These are phyloP conservation scores for Nycticorax nycticorax DNA, from an alignment of 2,113 vertebrate species.

Conservation along the genomic window DNA sequence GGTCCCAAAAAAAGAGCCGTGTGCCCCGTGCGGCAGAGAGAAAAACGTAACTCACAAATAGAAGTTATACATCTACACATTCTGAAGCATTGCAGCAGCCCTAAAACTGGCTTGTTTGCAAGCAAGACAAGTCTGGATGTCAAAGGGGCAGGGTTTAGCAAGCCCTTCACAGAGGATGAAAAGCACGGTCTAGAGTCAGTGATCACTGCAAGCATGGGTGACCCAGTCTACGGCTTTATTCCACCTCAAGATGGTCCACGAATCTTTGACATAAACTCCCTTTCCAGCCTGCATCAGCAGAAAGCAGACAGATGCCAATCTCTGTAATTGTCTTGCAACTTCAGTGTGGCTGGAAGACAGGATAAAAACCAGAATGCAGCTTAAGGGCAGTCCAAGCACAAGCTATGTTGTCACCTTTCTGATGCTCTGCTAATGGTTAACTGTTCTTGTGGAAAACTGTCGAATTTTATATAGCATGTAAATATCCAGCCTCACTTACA, in stretches of 20 bases:
- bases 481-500: conserved; percentile 23
- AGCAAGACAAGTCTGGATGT: too few species aligned
- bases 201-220: not conserved
- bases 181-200: not conserved
- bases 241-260: not conserved
- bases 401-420: not conserved
- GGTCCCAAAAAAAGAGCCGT: not conserved
- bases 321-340: not conserved
- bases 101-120: not conserved
- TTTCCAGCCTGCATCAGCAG: not conserved
- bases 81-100: not conserved
- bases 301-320: not conserved
- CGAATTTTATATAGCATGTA: conserved; percentile 54
- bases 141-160: not conserved
- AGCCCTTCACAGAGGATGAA: not conserved
- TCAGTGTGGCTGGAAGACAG: not conserved
- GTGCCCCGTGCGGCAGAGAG: too few species aligned
- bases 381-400: not conserved
- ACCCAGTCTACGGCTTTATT: not conserved
- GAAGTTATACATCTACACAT: not conserved
- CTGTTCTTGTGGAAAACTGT: too few species aligned
- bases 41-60: not conserved
- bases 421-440: not conserved
- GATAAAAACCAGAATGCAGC: not conserved
- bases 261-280: not conserved